These are phyloP conservation scores for Xenopus laevis DNA, from an alignment of 2,113 vertebrate genomes.

Conservation along the genomic window DNA sequence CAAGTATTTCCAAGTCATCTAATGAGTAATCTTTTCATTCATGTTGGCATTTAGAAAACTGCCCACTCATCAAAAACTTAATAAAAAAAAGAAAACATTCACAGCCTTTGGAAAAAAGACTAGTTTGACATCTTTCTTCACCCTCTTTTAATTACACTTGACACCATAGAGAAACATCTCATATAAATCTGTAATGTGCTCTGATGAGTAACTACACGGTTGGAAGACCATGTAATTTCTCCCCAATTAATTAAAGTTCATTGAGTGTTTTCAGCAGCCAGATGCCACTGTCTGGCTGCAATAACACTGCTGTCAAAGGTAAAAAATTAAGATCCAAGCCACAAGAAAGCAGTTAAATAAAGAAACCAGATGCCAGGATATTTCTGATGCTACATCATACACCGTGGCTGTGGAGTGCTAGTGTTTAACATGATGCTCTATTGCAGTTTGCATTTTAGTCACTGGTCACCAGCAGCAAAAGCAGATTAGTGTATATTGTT, in stretches of 20 bases:
- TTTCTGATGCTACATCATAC: constrained; percentile 68
- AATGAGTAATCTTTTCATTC: too few species aligned
- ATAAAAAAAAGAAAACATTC: constrained; percentile 69
- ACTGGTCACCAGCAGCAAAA: background rate
- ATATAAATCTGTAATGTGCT: constrained; percentile 99
- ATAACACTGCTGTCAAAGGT: constrained; percentile 93
- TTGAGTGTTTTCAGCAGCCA: constrained; percentile 76
- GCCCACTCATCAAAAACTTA: constrained; percentile 45
- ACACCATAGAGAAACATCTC: constrained; percentile 99
- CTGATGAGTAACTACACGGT: constrained; percentile 99
- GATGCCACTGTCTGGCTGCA: constrained; percentile 93
- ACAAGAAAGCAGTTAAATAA: constrained; percentile 88
- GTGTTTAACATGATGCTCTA: constrained; percentile 81
- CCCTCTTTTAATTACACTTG: constrained; percentile 98
- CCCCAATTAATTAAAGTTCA: constrained; percentile 99
- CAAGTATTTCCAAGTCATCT: too few species aligned
- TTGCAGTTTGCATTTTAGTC: constrained; percentile 20
- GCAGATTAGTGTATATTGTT: too few species aligned
- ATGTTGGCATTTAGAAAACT: constrained; percentile 15
- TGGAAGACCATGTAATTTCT: constrained; percentile 99
- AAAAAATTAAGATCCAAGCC: constrained; percentile 95
- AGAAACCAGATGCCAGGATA: constrained; percentile 88
- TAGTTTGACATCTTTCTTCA: constrained; percentile 82
- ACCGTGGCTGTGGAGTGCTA: constrained; percentile 68
- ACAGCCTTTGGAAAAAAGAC: constrained; percentile 74